Evolutionary conservation across 2,113 vertebrate species (phyloP).

Genomic region (Zootoca vivipara): DNA sequence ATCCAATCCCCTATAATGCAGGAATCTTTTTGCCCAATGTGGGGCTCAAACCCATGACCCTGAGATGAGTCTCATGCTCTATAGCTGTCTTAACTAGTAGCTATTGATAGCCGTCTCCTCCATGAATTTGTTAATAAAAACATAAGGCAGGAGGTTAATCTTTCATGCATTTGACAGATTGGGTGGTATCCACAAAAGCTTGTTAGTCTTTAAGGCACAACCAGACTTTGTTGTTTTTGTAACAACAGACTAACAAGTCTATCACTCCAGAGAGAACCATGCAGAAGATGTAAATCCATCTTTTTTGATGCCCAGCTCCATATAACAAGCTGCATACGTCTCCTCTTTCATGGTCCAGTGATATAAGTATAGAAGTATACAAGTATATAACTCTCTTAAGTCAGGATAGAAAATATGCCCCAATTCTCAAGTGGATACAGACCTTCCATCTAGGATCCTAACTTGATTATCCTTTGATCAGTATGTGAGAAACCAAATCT

Average conservation of each 20-base stretch:
- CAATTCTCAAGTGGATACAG: background rate
- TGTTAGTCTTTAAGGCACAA: background rate
- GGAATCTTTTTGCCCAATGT: too few species aligned
- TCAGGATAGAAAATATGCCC: background rate
- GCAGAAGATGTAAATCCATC: background rate
- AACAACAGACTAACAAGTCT: background rate
- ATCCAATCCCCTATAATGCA: too few species aligned
- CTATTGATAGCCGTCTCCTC: too few species aligned
- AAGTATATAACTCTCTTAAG: background rate
- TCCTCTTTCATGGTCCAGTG: too few species aligned
- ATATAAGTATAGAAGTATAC: background rate
- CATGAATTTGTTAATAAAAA: too few species aligned
- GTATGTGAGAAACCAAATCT: background rate
- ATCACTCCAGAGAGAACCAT: too few species aligned
- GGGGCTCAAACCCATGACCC: too few species aligned
- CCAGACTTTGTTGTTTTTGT: background rate
- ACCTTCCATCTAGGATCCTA: too few species aligned
- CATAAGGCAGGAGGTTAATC: too few species aligned
- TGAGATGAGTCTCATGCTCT: too few species aligned
- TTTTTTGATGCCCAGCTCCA: background rate
- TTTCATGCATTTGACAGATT: background rate
- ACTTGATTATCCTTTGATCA: background rate
- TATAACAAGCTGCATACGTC: background rate
- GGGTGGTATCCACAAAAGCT: background rate
- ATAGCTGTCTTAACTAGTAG: too few species aligned